Evolutionary conservation across 2,888 invertebrate genomes (phyloP), one percentile per base, ranked within the genome.

Genomic region (Stegophylla sp.): DNA sequence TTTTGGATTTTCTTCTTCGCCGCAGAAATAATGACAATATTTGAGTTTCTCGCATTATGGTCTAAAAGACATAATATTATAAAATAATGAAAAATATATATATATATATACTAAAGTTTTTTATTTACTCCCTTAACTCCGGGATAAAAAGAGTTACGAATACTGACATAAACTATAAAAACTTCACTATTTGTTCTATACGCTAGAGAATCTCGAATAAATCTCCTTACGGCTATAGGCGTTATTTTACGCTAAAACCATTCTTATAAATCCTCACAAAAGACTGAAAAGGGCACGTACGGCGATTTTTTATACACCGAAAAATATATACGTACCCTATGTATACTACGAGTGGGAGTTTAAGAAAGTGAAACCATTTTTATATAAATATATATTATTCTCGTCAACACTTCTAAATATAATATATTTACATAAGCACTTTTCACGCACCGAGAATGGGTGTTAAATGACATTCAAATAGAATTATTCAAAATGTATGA

Each of bases 101-200:
- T n/a, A n/a, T n/a, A n/a, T n/a, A n/a, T 48, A 48, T 34, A 34
- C 7, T 7, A 34, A 15, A 67, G n/a, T n/a, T 10, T 1, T 67
- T 48, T 67, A 67, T 67, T 48, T 67, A 48, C 48, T 17, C 67
- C 9, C 26, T 17, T 48, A 26, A 48, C 67, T 48, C n/a, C n/a
- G 1, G 1, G 10, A 63, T n/a, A 63, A n/a, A n/a, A 63, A 63
- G 34, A n/a, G 17, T 41, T 41, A n/a, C n/a, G n/a, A n/a, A n/a
- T n/a, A n/a, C n/a, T n/a, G n/a, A n/a, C n/a, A n/a, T n/a, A n/a
- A n/a, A n/a, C n/a, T n/a, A n/a, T n/a, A n/a, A n/a, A 34, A 34
- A 26, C 26, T 48, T 67, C 48, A 3, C 23, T 67, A 48, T 48
- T 67, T 67, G 26, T 45, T 48, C 15, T 45, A 48, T 10, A n/a